phyloP scores from a whole-genome alignment of 2,797 vertebrate species.

The Zenarchopterus dispar region DNA sequence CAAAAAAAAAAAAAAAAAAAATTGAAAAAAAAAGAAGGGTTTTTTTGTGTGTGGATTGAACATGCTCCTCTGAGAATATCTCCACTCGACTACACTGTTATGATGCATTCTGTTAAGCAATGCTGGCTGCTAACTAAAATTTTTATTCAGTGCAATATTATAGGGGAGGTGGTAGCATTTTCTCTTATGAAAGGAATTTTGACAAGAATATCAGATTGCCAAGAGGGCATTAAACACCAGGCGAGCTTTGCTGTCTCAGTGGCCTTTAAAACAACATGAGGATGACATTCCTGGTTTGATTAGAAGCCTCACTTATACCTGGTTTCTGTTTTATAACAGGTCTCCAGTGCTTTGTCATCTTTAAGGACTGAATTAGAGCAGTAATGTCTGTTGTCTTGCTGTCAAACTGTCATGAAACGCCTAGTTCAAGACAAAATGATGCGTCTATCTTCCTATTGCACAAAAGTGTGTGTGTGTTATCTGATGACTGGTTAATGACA shows the following conservation, averaged over 20 bases:
- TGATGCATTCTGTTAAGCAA: slow-evolving; percentile 65
- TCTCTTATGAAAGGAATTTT: slow-evolving; percentile 15
- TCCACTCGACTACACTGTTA: slow-evolving; percentile 61
- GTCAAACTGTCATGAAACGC: slow-evolving; percentile 84
- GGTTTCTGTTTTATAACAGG: slow-evolving; percentile 57
- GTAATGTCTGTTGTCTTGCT: slow-evolving; percentile 41
- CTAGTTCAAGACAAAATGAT: slow-evolving; percentile 84
- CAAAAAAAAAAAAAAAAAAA: slow-evolving; percentile 6
- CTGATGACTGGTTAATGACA: slow-evolving; percentile 76
- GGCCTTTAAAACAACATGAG: slow-evolving; percentile 76
- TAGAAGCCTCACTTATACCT: slow-evolving; percentile 47
- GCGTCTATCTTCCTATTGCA: slow-evolving; percentile 92
- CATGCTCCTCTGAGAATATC: slow-evolving; percentile 31
- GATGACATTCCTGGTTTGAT: slow-evolving; percentile 56
- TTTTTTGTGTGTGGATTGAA: slow-evolving; percentile 22
- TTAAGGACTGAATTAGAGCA: slow-evolving; percentile 23
- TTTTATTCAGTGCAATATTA: slow-evolving; percentile 77
- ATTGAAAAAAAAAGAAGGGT: too few relatives aligned
- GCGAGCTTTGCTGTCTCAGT: slow-evolving; percentile 72
- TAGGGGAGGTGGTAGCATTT: slow-evolving; percentile 53
- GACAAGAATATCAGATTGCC: slow-evolving; percentile 28
- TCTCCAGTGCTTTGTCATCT: slow-evolving; percentile 45
- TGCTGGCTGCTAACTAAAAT: slow-evolving; percentile 70
- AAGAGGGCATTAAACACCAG: slow-evolving; percentile 68
- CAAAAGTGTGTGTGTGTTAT: slow-evolving; percentile 85